Evolutionary conservation across 2,797 vertebrate genomes (phyloP).

Genomic region (Tachyglossus aculeatus): DNA sequence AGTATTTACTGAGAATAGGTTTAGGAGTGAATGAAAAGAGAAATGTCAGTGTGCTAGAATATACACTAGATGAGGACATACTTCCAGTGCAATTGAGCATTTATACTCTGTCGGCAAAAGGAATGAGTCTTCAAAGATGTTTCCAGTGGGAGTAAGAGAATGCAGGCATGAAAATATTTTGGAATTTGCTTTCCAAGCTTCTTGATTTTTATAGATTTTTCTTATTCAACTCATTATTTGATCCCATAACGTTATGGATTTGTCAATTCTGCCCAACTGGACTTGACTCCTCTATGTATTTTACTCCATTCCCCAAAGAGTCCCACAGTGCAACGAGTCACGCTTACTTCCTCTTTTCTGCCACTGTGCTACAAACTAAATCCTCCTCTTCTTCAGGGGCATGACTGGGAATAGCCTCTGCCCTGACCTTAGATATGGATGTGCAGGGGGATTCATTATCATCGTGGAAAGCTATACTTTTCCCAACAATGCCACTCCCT

Average conservation of each 20-base stretch:
- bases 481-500: no score
- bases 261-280: not conserved
- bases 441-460: no score
- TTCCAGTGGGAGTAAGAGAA: constrained; percentile 15
- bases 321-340: not conserved
- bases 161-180: constrained; percentile 15
- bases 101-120: constrained; percentile 13
- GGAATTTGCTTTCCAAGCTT: not conserved
- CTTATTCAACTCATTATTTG: constrained; percentile 15
- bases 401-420: no score
- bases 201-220: not conserved
- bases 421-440: no score
- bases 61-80: constrained; percentile 37
- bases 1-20: constrained; percentile 38
- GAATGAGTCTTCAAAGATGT: constrained; percentile 10
- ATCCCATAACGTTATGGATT: not conserved
- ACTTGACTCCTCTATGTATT: not conserved
- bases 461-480: no score
- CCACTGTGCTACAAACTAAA: no score
- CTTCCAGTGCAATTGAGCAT: constrained; percentile 15
- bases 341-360: no score
- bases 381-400: no score
- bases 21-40: constrained; percentile 46
- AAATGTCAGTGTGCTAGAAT: constrained; percentile 30
- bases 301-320: not conserved